phyloP scores from a whole-genome alignment of 2,113 vertebrate species.

The Coptodon rendalli region DNA sequence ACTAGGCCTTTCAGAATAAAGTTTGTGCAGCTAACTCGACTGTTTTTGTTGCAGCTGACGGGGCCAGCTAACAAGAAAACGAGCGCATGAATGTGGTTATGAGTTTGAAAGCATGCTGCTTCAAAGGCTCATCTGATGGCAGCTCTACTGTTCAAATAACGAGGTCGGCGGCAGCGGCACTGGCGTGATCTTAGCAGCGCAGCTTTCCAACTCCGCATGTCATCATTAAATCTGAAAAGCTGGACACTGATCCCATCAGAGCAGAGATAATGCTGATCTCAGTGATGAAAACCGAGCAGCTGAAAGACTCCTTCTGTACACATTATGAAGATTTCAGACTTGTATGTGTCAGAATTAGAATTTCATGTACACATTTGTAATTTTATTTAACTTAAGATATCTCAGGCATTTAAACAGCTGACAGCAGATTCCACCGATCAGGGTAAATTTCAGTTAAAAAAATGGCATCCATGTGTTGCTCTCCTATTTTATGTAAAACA shows the following conservation, averaged over 20 bases:
- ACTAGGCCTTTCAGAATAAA: not conserved
- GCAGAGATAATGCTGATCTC: conserved; percentile 19
- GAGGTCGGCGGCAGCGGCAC: not conserved
- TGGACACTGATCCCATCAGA: conserved; percentile 38
- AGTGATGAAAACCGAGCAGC: not conserved
- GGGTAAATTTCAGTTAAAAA: not conserved
- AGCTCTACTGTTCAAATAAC: not conserved
- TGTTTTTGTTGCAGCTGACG: not conserved
- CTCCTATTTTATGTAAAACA: rapidly evolving
- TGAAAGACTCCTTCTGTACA: not conserved
- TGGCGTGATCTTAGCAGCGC: not conserved
- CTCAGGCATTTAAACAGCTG: not conserved
- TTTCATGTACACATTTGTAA: not conserved
- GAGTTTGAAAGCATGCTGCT: not conserved
- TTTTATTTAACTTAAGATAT: not conserved
- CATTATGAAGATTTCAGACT: not conserved
- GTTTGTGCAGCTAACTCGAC: not conserved
- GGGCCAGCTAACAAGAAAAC: not conserved
- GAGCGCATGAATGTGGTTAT: not conserved
- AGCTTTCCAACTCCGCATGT: not conserved
- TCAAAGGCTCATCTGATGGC: conserved; percentile 5
- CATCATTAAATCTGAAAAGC: conserved; percentile 15
- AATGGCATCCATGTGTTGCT: not conserved
- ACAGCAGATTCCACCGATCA: not conserved
- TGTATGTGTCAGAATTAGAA: not conserved